Conservation (phyloP, 2,113 vertebrate species). For the Xyrauchen texanus region DNA sequence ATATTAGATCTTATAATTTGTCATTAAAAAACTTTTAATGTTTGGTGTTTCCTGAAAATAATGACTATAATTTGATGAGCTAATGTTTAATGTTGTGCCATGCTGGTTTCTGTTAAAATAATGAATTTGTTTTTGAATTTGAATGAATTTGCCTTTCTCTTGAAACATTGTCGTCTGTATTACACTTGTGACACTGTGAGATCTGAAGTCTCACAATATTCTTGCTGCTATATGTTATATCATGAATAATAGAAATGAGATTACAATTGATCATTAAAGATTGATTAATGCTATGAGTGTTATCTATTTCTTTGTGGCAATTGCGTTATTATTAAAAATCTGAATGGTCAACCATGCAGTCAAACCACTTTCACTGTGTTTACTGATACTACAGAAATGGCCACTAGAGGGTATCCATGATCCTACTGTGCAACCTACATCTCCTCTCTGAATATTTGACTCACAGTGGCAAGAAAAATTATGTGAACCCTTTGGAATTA, state of each 20-base stretch:
- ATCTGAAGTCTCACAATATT: conserved; percentile 16
- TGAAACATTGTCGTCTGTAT: conserved; percentile 32
- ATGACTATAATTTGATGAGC: conserved; percentile 14
- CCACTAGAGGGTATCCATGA: conserved; percentile 37
- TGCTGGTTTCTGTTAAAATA: conserved; percentile 33
- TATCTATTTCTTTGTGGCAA: conserved; percentile 14
- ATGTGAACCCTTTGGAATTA: too few species aligned
- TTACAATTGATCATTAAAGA: conserved; percentile 40
- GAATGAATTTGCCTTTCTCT: conserved; percentile 51
- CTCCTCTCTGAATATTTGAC: too few species aligned
- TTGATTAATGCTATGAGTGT: conserved; percentile 18
- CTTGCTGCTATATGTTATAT: conserved; percentile 41
- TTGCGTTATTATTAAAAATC: conserved; percentile 23
- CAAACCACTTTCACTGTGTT: neutral
- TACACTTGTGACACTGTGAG: conserved; percentile 45
- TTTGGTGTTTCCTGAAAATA: conserved; percentile 21
- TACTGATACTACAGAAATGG: neutral
- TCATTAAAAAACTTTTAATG: too few species aligned
- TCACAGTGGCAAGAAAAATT: too few species aligned
- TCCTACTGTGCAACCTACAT: neutral
- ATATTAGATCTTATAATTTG: too few species aligned
- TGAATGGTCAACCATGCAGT: conserved; percentile 7
- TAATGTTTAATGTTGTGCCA: conserved; percentile 39
- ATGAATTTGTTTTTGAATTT: conserved; percentile 38
- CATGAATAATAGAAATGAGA: conserved; percentile 19